Base-by-base conservation (phyloP, 2,888 invertebrate genomes). In the Anoplius nigerrimus region DNA sequence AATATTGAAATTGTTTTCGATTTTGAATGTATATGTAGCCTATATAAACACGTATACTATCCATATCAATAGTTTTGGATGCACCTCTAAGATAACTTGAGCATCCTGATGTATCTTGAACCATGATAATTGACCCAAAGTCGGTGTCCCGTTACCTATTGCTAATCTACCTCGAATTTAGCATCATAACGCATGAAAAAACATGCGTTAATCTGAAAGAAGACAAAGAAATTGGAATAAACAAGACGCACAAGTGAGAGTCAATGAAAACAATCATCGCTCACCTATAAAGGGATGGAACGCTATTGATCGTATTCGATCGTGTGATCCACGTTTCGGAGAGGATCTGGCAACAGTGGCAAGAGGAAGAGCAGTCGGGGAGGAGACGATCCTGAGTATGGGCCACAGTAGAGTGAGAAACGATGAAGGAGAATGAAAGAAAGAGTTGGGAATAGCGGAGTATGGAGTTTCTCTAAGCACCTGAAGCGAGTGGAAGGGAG, bases 321-420 rank as follows among this genome's bases (percentile, higher is more conserved):
- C 76, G 76, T 68, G 71, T 56, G 80, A 80, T 79, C 77, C 67
- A 74, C 74, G 78, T 74, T 69, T 69, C 76, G 74, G 69, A 74
- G 77, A 82, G 80, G 84, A 86, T 82, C 82, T 86, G 86, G 86
- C 86, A 78, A 78, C 78, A 78, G 76, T 77, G 78, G 45, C 27
- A 27, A n/a, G 34, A 42, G 34, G 55, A 55, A 1, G 27, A 34
- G 55, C 11, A n/a, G 55, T n/a, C 3, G n/a, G 52, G 45, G 18
- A 54, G 16, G 52, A n/a, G 16, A 8, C 22, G 66, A 81, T 80
- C 79, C 78, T 66, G 80, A 81, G 74, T 69, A 81, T 73, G 78
- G 79, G 82, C 79, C 80, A 78, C 71, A 62, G 71, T 69, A 76
- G 72, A 76, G 60, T 59, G 70, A 72, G 71, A 75, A 63, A 63